phyloP scores from a whole-genome alignment of 23 tunicate species.

The Corella eumyota region DNA sequence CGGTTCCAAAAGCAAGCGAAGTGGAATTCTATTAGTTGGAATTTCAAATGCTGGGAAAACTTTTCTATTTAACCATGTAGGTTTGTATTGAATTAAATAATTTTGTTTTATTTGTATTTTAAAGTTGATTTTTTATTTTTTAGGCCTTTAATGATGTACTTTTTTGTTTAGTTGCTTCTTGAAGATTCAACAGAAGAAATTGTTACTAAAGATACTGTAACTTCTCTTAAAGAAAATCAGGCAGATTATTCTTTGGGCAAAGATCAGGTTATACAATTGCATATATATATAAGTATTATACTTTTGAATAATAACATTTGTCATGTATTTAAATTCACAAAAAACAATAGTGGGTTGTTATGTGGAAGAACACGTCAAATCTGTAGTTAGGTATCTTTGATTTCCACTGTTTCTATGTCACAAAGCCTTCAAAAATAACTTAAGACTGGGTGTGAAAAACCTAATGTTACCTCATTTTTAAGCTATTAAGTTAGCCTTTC shows the following conservation, averaged over 20 bases:
- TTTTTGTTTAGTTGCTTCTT: slow-evolving; percentile 1
- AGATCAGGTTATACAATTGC: slow-evolving; percentile 15
- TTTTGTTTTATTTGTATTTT: background rate
- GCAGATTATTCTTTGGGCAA: slow-evolving; percentile 24
- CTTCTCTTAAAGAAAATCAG: slow-evolving; percentile 55
- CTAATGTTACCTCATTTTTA: too few species aligned
- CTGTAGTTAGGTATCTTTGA: too few species aligned
- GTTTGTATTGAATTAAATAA: background rate
- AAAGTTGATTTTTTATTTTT: background rate
- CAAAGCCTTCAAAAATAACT: too few species aligned
- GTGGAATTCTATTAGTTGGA: slow-evolving; percentile 53
- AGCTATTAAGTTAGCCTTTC: too few species aligned
- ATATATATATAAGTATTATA: too few species aligned
- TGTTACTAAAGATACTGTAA: slow-evolving; percentile 35
- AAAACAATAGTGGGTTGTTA: too few species aligned
- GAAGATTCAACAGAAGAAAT: slow-evolving; percentile 26
- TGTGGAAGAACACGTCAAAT: too few species aligned
- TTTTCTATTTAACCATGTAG: slow-evolving; percentile 21
- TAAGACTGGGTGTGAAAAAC: too few species aligned
- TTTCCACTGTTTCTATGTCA: too few species aligned
- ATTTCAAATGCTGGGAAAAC: slow-evolving; percentile 69
- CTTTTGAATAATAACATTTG: too few species aligned
- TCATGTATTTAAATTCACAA: too few species aligned
- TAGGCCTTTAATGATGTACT: background rate
- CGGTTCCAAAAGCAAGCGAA: slow-evolving; percentile 11